phyloP scores from a whole-genome alignment of 2,113 vertebrate species.

The Montifringilla adamsi region DNA sequence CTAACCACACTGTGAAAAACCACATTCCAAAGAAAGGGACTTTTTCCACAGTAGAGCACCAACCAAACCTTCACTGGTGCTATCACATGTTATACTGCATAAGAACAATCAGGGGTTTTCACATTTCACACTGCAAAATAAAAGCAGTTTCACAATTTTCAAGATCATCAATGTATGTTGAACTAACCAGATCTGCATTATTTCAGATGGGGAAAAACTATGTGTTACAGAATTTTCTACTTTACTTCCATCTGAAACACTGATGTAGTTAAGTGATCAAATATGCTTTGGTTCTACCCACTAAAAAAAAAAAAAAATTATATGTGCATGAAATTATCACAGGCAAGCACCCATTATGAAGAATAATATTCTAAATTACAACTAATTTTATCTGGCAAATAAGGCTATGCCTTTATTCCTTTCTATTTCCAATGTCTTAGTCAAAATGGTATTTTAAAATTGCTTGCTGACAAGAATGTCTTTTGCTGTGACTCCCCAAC shows the following conservation, averaged over 20 bases:
- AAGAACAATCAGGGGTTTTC: neutral
- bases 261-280: neutral
- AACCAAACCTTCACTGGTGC: neutral
- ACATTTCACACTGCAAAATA: neutral
- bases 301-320: neutral
- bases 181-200: neutral
- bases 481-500: neutral
- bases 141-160: neutral
- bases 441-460: neutral
- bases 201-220: neutral
- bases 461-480: neutral
- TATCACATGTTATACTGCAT: rapidly evolving
- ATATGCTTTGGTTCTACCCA: neutral
- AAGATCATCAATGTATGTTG: neutral
- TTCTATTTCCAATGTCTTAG: neutral
- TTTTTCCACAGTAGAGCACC: neutral
- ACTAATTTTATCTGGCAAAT: neutral
- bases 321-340: neutral
- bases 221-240: neutral
- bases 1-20: neutral
- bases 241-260: neutral
- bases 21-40: neutral
- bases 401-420: neutral
- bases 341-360: neutral
- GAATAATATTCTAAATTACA: neutral